A percentile compares a stretch with the other conserved stretches of the same genome.
phyloP scores from a whole-genome alignment of 2,113 vertebrate genomes.

The Charina bottae region DNA sequence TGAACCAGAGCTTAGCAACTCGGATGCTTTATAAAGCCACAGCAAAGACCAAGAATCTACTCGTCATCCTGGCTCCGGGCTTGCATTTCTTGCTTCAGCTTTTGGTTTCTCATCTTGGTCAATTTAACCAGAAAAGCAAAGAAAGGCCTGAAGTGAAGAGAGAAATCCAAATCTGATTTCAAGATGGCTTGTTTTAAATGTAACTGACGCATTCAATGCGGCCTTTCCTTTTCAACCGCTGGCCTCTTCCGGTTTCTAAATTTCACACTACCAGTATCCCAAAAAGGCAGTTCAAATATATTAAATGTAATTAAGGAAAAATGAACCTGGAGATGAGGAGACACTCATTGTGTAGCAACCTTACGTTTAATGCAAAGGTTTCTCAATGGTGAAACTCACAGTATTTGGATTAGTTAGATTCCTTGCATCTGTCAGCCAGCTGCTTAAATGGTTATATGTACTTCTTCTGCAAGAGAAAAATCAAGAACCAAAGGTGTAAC shows the following conservation, averaged over 20 bases:
- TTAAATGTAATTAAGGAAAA: neutral
- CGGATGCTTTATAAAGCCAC: neutral
- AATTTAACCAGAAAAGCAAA: no score
- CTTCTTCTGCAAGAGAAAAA: conserved; percentile 84
- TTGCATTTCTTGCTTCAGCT: no score
- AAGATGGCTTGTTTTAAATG: neutral
- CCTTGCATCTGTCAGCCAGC: conserved; percentile 97
- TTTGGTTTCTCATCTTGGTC: no score
- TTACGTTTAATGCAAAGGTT: neutral
- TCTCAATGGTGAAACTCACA: conserved; percentile 77
- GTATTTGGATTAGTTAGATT: conserved; percentile 99
- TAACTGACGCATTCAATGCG: no score
- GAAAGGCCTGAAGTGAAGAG: no score
- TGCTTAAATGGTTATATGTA: conserved; percentile 98
- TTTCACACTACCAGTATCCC: neutral
- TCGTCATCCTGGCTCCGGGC: no score
- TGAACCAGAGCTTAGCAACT: neutral
- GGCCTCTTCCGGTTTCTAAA: neutral
- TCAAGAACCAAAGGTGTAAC: neutral
- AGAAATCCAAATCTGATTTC: neutral
- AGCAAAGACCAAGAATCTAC: no score
- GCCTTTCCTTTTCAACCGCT: neutral
- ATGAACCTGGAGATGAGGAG: neutral
- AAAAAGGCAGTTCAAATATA: no score
- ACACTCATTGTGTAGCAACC: neutral